Percentiles rank a stretch among this genome's conserved stretches.
phyloP scores from a whole-genome alignment of 2,113 vertebrate genomes.

The Scomber colias region DNA sequence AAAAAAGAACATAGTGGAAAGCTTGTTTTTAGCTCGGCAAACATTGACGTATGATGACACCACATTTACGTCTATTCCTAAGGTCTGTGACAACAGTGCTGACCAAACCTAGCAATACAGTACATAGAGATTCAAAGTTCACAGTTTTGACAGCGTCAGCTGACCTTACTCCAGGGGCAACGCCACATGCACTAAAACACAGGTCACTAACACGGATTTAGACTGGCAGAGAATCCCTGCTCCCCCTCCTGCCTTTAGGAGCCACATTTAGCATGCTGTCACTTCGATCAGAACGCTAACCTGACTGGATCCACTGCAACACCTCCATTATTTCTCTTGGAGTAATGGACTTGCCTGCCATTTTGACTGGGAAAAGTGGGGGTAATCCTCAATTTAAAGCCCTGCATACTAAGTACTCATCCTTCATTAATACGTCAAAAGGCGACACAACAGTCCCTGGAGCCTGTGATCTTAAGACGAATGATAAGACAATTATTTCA shows the following conservation, averaged over 20 bases:
- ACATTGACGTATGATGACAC: slow-evolving; percentile 59
- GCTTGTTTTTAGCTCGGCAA: slow-evolving; percentile 68
- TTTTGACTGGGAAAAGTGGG: not conserved
- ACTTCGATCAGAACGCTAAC: slow-evolving; percentile 47
- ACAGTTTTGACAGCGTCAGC: slow-evolving; percentile 70
- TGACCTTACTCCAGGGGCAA: slow-evolving; percentile 48
- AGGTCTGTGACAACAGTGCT: slow-evolving; percentile 37
- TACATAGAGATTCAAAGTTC: slow-evolving; percentile 72
- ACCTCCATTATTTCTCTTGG: slow-evolving; percentile 1
- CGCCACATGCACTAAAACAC: slow-evolving; percentile 64
- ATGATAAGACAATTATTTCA: slow-evolving; percentile 37
- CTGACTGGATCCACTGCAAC: not conserved
- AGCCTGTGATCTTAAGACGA: slow-evolving; percentile 1
- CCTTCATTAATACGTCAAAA: slow-evolving; percentile 17
- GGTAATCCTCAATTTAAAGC: not conserved
- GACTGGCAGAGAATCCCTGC: slow-evolving; percentile 54
- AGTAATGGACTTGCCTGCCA: not conserved
- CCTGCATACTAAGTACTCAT: slow-evolving; percentile 1
- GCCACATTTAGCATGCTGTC: slow-evolving; percentile 67
- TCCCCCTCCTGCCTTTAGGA: slow-evolving; percentile 11
- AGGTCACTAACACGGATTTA: slow-evolving; percentile 69
- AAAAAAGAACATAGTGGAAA: slow-evolving; percentile 31
- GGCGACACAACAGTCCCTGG: not conserved
- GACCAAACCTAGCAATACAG: slow-evolving; percentile 57
- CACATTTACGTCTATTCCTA: slow-evolving; percentile 45